phyloP scores from a whole-genome alignment of 2,797 vertebrate genomes.

The Xyrichtys novacula region DNA sequence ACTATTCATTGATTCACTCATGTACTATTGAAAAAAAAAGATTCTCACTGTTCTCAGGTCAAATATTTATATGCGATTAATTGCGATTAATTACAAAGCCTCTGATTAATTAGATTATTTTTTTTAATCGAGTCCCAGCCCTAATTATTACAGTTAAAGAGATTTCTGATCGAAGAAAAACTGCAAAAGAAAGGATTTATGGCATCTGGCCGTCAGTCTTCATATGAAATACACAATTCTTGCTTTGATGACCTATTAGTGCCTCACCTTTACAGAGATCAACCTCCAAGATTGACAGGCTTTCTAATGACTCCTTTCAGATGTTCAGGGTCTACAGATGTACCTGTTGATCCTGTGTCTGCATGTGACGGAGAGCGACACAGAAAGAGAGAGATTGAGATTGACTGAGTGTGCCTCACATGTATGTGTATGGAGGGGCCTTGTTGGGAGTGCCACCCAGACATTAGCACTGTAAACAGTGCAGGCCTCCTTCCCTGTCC shows the following conservation, averaged over 20 bases:
- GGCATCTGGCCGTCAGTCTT: too few relatives aligned
- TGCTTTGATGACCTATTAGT: background rate
- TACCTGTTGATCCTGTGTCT: slow-evolving; percentile 51
- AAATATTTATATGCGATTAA: too few relatives aligned
- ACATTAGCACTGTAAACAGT: slow-evolving; percentile 82
- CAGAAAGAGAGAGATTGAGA: slow-evolving; percentile 37
- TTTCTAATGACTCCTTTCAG: slow-evolving; percentile 12
- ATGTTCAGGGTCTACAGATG: background rate
- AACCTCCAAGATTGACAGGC: slow-evolving; percentile 15
- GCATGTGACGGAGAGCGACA: slow-evolving; percentile 28
- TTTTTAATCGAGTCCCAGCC: too few relatives aligned
- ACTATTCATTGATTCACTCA: too few relatives aligned
- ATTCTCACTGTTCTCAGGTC: too few relatives aligned
- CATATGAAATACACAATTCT: too few relatives aligned
- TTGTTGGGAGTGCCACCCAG: slow-evolving; percentile 73
- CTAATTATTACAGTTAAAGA: too few relatives aligned
- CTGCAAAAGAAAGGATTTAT: too few relatives aligned
- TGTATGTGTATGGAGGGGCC: slow-evolving; percentile 60
- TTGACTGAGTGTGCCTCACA: slow-evolving; percentile 50
- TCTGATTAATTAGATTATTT: too few relatives aligned
- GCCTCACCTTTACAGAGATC: background rate
- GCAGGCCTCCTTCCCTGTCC: slow-evolving; percentile 72
- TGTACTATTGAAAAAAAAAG: too few relatives aligned
- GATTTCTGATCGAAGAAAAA: too few relatives aligned
- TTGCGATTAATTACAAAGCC: too few relatives aligned